Conservation (phyloP, 2,797 vertebrate genomes). For the Argyrosomus regius region DNA sequence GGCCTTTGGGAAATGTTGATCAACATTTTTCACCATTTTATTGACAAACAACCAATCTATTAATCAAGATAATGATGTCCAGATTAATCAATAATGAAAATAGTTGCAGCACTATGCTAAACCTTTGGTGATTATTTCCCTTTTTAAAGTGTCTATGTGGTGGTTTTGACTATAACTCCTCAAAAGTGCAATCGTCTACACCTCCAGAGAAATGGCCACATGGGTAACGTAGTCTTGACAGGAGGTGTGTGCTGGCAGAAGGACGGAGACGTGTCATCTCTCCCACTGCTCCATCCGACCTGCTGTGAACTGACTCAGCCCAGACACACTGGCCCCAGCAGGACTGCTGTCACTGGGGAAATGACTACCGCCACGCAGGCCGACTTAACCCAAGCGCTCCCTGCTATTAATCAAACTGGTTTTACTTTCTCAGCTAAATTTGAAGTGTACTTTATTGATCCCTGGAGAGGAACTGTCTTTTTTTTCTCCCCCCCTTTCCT, state of each 20-base stretch:
- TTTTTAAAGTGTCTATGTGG: not conserved
- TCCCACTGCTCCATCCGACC: conserved; percentile 65
- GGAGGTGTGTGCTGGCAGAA: conserved; percentile 62
- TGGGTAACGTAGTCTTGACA: conserved; percentile 38
- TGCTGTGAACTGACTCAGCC: conserved; percentile 78
- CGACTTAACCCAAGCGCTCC: not conserved
- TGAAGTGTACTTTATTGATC: conserved; percentile 17
- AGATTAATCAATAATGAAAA: too few species aligned
- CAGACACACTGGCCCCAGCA: conserved; percentile 63
- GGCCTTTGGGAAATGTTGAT: too few species aligned
- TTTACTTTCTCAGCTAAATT: conserved; percentile 34
- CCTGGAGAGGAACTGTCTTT: not conserved
- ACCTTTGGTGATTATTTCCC: not conserved
- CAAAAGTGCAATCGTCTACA: conserved; percentile 12
- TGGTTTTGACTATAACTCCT: conserved; percentile 5
- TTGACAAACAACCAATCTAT: too few species aligned
- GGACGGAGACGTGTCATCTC: conserved; percentile 59
- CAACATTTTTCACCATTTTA: too few species aligned
- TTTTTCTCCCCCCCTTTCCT: not conserved
- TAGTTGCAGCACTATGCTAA: too few species aligned
- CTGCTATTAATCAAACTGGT: conserved; percentile 24
- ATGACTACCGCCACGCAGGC: conserved; percentile 26
- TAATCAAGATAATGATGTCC: too few species aligned
- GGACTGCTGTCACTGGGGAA: conserved; percentile 59
- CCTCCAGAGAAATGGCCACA: conserved; percentile 39